Evolutionary conservation across 2,888 invertebrate species (phyloP).

Genomic region (Thelaira solivaga): DNA sequence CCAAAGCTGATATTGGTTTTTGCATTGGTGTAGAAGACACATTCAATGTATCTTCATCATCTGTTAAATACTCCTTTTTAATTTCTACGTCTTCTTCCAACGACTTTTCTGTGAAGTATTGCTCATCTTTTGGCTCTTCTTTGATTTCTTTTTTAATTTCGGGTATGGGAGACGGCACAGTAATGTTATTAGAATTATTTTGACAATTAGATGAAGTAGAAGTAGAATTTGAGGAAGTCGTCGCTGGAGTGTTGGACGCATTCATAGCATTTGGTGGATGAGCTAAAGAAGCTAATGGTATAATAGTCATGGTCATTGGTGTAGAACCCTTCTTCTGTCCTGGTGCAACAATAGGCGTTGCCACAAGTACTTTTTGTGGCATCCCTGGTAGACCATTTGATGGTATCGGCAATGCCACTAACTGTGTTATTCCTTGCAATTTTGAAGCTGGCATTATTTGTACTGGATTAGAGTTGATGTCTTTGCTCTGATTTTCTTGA

Average conservation of each 20-base stretch:
- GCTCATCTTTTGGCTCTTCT: slow-evolving; percentile 67
- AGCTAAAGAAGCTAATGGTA: slow-evolving; percentile 68
- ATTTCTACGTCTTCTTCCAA: slow-evolving; percentile 45
- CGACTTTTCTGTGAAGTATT: slow-evolving; percentile 10
- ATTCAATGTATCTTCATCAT: slow-evolving; percentile 57
- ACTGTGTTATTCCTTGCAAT: slow-evolving; percentile 56
- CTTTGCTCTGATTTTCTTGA: background rate
- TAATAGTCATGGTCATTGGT: slow-evolving; percentile 73
- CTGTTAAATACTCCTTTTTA: slow-evolving; percentile 65
- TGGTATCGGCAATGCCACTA: slow-evolving; percentile 63
- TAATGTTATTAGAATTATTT: slow-evolving; percentile 41
- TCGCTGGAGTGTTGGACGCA: background rate
- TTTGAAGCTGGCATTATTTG: slow-evolving; percentile 35
- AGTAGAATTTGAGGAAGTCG: background rate
- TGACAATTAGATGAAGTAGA: background rate
- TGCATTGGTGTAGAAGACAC: background rate
- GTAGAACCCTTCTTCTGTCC: slow-evolving; percentile 64
- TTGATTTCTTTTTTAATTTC: slow-evolving; percentile 72
- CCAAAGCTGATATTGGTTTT: slow-evolving; percentile 9
- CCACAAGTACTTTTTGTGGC: slow-evolving; percentile 71
- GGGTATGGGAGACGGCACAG: slow-evolving; percentile 69
- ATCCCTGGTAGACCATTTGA: slow-evolving; percentile 62
- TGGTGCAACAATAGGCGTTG: slow-evolving; percentile 70
- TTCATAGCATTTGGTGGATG: slow-evolving; percentile 43
- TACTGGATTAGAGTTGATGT: slow-evolving; percentile 5